phyloP scores from a whole-genome alignment of 2,797 vertebrate species.

The Tokudaia tokunoshimensis region DNA sequence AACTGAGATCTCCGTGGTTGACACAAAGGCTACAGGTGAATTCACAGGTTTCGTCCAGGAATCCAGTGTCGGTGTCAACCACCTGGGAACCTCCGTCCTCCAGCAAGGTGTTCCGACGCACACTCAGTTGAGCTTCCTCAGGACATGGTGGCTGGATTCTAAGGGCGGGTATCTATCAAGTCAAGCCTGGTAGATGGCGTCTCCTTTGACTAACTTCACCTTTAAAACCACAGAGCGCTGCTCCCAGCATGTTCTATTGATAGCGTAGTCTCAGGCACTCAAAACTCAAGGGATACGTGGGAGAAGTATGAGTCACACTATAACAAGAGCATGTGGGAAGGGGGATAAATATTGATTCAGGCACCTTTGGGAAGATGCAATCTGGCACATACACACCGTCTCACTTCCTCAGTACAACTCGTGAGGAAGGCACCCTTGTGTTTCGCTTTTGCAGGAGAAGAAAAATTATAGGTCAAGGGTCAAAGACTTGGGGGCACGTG shows the following conservation, averaged over 20 bases:
- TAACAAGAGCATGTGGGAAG: not conserved
- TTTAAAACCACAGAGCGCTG: not conserved
- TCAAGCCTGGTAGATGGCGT: not conserved
- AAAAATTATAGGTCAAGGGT: not conserved
- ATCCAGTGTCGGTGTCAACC: not conserved
- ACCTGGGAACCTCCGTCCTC: not conserved
- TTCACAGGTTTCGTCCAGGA: not conserved
- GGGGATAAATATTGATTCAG: not conserved
- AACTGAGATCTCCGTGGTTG: not conserved
- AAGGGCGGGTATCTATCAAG: not conserved
- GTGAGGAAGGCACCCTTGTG: not conserved
- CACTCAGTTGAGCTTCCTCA: not conserved
- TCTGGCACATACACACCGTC: not conserved
- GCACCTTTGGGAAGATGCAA: not conserved
- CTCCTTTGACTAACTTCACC: not conserved
- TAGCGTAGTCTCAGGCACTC: not conserved
- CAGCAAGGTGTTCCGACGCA: accelerated
- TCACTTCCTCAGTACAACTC: not conserved
- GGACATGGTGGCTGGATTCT: not conserved
- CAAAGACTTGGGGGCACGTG: not conserved
- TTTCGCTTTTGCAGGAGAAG: not conserved
- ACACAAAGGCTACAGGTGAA: not conserved
- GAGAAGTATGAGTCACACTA: not conserved
- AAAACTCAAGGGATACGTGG: not conserved
- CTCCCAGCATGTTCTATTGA: not conserved